Percentiles rank a stretch among this genome's conserved stretches.
Conservation (phyloP, 2,888 invertebrate species). For the Nomada fabriciana region DNA sequence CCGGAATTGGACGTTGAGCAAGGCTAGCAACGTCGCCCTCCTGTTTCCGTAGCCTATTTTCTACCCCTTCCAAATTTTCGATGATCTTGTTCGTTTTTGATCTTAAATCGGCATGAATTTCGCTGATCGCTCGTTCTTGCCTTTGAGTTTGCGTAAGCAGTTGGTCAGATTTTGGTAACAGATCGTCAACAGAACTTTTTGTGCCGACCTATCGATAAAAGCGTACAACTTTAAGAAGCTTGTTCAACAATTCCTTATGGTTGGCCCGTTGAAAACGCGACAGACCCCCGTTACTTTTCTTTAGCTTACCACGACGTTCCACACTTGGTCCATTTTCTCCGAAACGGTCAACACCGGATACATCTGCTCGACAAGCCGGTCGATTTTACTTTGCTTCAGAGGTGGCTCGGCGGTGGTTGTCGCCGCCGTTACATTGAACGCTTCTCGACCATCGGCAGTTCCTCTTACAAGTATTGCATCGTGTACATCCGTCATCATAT, state of each 20-base stretch:
- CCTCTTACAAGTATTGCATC: constrained; percentile 92
- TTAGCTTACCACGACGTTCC: constrained; percentile 90
- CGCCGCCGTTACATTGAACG: constrained; percentile 84
- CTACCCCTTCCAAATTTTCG: constrained; percentile 94
- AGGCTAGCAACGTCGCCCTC: constrained; percentile 93
- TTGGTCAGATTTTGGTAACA: constrained; percentile 94
- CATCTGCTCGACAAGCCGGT: constrained; percentile 92
- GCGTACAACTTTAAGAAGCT: neutral
- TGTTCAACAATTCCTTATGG: neutral
- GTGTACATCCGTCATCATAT: constrained; percentile 93
- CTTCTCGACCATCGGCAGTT: constrained; percentile 82
- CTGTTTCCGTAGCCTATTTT: constrained; percentile 93
- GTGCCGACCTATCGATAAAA: constrained; percentile 87
- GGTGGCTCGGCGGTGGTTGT: constrained; percentile 55
- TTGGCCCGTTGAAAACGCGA: no score
- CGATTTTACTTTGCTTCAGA: constrained; percentile 88
- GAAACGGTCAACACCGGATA: constrained; percentile 94
- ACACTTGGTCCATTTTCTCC: constrained; percentile 96
- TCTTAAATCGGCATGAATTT: constrained; percentile 93
- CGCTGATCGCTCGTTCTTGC: constrained; percentile 94
- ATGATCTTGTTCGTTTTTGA: constrained; percentile 94
- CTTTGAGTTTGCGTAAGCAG: constrained; percentile 93
- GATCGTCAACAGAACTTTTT: constrained; percentile 93
- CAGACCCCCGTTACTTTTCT: no score
- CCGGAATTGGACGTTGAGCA: constrained; percentile 90